These are phyloP conservation scores for Drosophila atripex DNA, from an alignment of 2,888 invertebrate genomes.

Conservation along the genomic window DNA sequence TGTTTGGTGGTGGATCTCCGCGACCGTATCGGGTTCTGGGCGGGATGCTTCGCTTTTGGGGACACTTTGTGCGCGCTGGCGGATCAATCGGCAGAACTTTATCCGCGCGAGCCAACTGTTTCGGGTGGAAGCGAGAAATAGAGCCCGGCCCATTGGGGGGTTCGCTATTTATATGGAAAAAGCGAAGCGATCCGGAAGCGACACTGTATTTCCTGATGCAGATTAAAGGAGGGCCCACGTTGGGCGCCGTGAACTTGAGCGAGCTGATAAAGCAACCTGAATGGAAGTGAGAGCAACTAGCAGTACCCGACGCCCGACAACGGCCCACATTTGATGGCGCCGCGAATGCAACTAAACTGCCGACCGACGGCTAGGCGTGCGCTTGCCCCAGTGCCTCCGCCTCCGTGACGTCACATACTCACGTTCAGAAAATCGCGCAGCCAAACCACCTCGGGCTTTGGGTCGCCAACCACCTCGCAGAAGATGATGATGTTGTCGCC, in stretches of 20 bases:
- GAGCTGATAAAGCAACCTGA: constrained; percentile 39
- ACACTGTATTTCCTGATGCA: constrained; percentile 46
- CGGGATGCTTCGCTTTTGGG: constrained; percentile 15
- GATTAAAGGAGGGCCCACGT: constrained; percentile 56
- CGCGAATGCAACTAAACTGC: constrained; percentile 63
- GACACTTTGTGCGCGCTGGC: constrained; percentile 52
- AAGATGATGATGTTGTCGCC: constrained; percentile 93
- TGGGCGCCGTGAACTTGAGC: constrained; percentile 62
- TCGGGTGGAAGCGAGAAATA: constrained; percentile 20
- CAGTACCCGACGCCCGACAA: constrained; percentile 19
- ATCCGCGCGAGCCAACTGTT: constrained; percentile 71
- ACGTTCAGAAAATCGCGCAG: constrained; percentile 94
- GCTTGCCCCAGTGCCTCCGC: constrained; percentile 8
- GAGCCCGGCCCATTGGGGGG: constrained; percentile 10
- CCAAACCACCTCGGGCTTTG: constrained; percentile 95
- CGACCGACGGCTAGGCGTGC: constrained; percentile 24
- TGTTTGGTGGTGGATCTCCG: constrained; percentile 5
- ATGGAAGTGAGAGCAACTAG: constrained; percentile 21
- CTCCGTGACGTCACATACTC: constrained; percentile 80
- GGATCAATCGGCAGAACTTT: constrained; percentile 53
- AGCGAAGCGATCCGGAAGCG: constrained; percentile 18
- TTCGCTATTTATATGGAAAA: constrained; percentile 50
- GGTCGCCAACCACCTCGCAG: constrained; percentile 95
- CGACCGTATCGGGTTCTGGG: constrained; percentile 14
- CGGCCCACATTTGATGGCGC: constrained; percentile 75